Evolutionary conservation across 2,888 invertebrate genomes (phyloP).

Genomic region (Trissoscelio sp.): DNA sequence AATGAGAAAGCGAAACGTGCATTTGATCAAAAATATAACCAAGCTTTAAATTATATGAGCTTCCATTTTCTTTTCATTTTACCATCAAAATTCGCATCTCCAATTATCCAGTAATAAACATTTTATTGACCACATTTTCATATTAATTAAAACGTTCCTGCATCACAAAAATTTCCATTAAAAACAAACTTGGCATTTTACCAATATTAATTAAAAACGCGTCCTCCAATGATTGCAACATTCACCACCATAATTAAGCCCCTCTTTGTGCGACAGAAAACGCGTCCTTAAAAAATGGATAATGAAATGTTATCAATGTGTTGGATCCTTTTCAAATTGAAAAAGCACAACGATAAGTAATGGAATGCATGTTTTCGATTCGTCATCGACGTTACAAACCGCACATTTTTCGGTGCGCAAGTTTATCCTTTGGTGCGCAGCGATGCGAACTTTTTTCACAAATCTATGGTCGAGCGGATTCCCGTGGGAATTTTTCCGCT

Average conservation of each 20-base stretch:
- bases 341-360: too few relatives aligned
- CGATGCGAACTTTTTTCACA: slow-evolving; percentile 58
- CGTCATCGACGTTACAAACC: too few relatives aligned
- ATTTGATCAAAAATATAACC: too few relatives aligned
- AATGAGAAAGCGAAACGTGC: too few relatives aligned
- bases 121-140: neutral
- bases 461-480: slow-evolving; percentile 60
- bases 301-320: neutral
- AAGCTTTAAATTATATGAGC: too few relatives aligned
- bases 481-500: slow-evolving; percentile 60
- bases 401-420: slow-evolving; percentile 29
- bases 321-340: neutral
- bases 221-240: neutral
- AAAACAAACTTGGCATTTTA: neutral
- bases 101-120: neutral
- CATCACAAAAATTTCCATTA: neutral
- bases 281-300: neutral
- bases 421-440: slow-evolving; percentile 52
- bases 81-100: neutral
- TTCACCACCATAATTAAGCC: neutral
- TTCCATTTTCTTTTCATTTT: neutral
- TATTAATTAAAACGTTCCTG: neutral
- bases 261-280: neutral
- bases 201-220: neutral
- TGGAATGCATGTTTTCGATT: too few relatives aligned